A percentile compares a stretch with the other conserved stretches of the same genome.
Conservation (phyloP, 2,797 vertebrate species). For the Brachyrhaphis roseni region DNA sequence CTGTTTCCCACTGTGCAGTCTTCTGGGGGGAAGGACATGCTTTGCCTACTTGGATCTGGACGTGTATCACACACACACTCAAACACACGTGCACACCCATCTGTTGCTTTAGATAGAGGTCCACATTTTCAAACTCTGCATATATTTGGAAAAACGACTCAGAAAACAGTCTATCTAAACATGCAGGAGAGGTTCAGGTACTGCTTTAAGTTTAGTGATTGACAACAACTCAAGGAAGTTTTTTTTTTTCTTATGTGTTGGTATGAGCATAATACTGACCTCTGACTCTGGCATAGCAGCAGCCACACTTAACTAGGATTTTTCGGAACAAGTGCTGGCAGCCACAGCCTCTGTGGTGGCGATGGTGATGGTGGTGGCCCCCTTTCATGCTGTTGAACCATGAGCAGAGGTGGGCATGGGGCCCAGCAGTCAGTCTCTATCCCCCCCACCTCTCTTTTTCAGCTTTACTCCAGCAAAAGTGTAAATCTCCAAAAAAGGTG, state of each 20-base stretch:
- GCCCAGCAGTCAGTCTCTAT: conserved; percentile 59
- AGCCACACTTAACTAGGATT: conserved; percentile 94
- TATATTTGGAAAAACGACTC: conserved; percentile 48
- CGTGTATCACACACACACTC: conserved; percentile 3
- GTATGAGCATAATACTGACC: conserved; percentile 82
- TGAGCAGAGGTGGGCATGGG: conserved; percentile 80
- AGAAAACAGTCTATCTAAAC: conserved; percentile 31
- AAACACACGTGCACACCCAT: conserved; percentile 53
- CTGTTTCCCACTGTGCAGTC: conserved; percentile 33
- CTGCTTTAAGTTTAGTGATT: conserved; percentile 30
- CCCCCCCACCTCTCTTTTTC: conserved; percentile 5
- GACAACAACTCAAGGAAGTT: conserved; percentile 1
- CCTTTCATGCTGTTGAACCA: conserved; percentile 88
- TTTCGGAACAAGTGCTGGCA: conserved; percentile 95
- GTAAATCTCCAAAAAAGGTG: conserved; percentile 66
- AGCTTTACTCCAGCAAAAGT: conserved; percentile 51
- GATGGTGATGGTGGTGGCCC: conserved; percentile 79
- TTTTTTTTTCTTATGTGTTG: not conserved
- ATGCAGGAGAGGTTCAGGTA: conserved; percentile 19
- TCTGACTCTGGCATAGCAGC: conserved; percentile 92
- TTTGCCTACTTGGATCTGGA: conserved; percentile 31
- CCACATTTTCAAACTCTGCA: conserved; percentile 54
- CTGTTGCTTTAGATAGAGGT: conserved; percentile 73
- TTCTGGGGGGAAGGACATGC: conserved; percentile 9
- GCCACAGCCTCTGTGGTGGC: conserved; percentile 86